Percentiles rank a stretch among this genome's conserved stretches.
These are phyloP conservation scores for Nasonovia ribisnigri DNA, from an alignment of 2,888 invertebrate species.

Conservation along the genomic window DNA sequence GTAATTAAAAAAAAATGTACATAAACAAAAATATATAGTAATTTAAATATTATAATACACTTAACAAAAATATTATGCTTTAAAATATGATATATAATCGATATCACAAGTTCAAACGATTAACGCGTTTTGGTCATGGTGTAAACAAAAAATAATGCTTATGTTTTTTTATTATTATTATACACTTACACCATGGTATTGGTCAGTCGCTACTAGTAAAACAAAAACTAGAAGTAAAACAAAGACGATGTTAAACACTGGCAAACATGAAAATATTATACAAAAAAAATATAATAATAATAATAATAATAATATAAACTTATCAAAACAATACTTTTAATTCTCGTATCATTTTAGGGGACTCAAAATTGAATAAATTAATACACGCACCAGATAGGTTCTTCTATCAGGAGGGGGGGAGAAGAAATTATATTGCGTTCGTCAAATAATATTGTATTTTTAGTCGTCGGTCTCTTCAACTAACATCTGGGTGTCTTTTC, in stretches of 20 bases:
- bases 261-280: slow-evolving; percentile 64
- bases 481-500: slow-evolving; percentile 90
- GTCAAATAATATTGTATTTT: background rate
- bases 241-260: slow-evolving; percentile 61
- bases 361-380: slow-evolving; percentile 42
- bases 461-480: slow-evolving; percentile 77
- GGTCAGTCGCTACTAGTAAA: slow-evolving; percentile 64
- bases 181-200: slow-evolving; percentile 63
- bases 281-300: slow-evolving; percentile 48
- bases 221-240: slow-evolving; percentile 60
- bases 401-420: background rate
- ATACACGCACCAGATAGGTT: slow-evolving; percentile 41
- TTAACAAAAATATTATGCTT: slow-evolving; percentile 59
- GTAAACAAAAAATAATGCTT: slow-evolving; percentile 57
- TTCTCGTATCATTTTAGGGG: slow-evolving; percentile 25
- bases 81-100: slow-evolving; percentile 65
- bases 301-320: slow-evolving; percentile 45
- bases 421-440: slow-evolving; percentile 13
- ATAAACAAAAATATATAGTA: slow-evolving; percentile 63
- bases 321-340: slow-evolving; percentile 47
- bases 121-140: slow-evolving; percentile 65
- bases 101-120: slow-evolving; percentile 65
- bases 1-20: slow-evolving; percentile 64
- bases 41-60: slow-evolving; percentile 62
- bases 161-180: slow-evolving; percentile 45